Evolutionary conservation across 2,113 vertebrate species (phyloP), one percentile per base, ranked within the genome.

Genomic region (Chaetops frenatus): DNA sequence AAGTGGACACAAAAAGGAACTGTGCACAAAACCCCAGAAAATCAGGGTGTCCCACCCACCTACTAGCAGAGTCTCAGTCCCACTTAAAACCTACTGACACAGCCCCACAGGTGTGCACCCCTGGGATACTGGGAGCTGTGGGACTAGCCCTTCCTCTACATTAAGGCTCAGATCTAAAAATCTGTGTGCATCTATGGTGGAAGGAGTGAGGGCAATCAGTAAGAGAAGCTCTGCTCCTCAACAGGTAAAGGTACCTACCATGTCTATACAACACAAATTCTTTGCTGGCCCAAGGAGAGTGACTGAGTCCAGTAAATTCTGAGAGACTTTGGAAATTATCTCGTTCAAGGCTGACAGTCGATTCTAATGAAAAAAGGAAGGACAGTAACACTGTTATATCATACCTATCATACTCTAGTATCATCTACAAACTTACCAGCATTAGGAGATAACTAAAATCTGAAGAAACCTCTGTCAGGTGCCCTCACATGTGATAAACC

Each of bases 251-350:
- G 31, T 58, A 97, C 96, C 94, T 87, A 97, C 97, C 27, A 24
- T 6, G 22, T 17, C 28, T 36, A 8, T 8, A 36, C 90, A 96
- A 93, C 93, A 97, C 57, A 97, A 64, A 51, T 83, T 38, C 53
- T 97, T 92, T 62, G 78, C 95, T 36, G 97, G 92, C 29, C 65
- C 88, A 86, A 98, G 97, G 31, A 97, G 95, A 53, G 92, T 67
- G 51, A 96, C 29, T 2, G 97, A 96, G 29, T 91, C 72, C 25
- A 96, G 76, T 86, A 98, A 86, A 47, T 97, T 96, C 64, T 90
- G 86, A 81, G 90, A 90, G 57, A 97, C 96, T 95, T 96, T 96
- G 48, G 90, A 92, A 88, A 97, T 93, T 4, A 98, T 95, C 28
- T 94, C 88, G 15, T 88, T 97, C 91, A 98, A 88, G 36, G 87